Percentiles rank a stretch among this genome's conserved stretches.
Conservation (phyloP, 2,888 invertebrate species). For the Temnothorax rugatulus region DNA sequence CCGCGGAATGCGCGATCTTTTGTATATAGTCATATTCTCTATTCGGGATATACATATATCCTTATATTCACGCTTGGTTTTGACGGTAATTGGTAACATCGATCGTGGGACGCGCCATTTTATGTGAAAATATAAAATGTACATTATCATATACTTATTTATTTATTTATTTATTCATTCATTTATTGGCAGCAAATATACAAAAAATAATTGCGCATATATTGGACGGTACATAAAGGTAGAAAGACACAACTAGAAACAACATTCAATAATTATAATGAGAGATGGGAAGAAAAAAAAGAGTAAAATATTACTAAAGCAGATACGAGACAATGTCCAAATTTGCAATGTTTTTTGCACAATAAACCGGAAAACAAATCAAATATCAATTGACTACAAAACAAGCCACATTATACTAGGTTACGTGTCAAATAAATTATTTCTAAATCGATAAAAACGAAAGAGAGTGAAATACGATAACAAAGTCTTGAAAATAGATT, state of each 20-base stretch:
- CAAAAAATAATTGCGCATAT: neutral
- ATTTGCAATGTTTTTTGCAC: neutral
- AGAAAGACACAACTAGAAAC: no score
- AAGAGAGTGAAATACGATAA: neutral
- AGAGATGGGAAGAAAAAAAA: neutral
- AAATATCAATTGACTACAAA: neutral
- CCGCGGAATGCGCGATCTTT: slow-evolving; percentile 37
- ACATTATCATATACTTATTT: neutral
- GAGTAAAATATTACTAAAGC: neutral
- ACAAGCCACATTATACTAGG: neutral
- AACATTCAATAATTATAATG: neutral
- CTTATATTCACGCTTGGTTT: slow-evolving; percentile 13
- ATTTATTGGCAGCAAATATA: neutral
- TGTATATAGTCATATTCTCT: slow-evolving; percentile 3
- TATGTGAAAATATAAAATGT: neutral
- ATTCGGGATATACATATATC: neutral
- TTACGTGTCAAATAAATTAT: neutral
- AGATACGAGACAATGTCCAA: neutral
- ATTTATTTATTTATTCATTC: neutral
- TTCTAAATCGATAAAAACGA: neutral
- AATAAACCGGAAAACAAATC: neutral
- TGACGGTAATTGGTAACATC: slow-evolving; percentile 1
- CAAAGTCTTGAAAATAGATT: neutral
- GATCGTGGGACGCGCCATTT: neutral
- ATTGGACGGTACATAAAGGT: neutral